Evolutionary conservation across 2,113 vertebrate genomes (phyloP).

Genomic region (Glaucidium brasilianum): DNA sequence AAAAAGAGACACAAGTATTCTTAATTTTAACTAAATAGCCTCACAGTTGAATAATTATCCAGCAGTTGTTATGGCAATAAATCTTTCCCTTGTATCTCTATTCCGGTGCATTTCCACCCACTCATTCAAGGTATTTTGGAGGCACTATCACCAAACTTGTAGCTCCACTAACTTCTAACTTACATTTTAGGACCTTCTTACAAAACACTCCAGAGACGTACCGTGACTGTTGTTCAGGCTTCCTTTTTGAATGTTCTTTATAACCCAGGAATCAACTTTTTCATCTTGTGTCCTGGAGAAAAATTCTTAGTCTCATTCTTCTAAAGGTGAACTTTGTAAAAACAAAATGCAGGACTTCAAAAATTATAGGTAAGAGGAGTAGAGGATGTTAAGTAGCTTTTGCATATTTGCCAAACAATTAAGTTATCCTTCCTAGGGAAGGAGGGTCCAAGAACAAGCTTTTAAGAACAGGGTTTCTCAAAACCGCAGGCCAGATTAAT

Average conservation of each 20-base stretch:
- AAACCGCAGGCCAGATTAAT: background rate
- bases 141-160: background rate
- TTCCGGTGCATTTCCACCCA: slow-evolving; percentile 22
- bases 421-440: background rate
- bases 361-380: background rate
- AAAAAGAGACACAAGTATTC: background rate
- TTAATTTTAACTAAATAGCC: slow-evolving; percentile 20
- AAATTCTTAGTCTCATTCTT: background rate
- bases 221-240: background rate
- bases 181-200: background rate
- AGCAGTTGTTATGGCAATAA: slow-evolving; percentile 46
- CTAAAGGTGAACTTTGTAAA: background rate
- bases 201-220: background rate
- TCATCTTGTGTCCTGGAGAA: background rate
- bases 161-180: background rate
- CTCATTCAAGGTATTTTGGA: background rate
- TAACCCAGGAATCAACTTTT: background rate
- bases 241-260: background rate
- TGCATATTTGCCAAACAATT: background rate
- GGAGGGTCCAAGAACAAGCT: background rate
- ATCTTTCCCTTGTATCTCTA: background rate
- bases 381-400: background rate
- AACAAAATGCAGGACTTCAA: background rate
- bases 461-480: slow-evolving; percentile 14
- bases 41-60: background rate